A percentile compares a stretch with the other conserved stretches of the same genome.
Conservation (phyloP, 2,797 vertebrate genomes). For the Microchirus variegatus region DNA sequence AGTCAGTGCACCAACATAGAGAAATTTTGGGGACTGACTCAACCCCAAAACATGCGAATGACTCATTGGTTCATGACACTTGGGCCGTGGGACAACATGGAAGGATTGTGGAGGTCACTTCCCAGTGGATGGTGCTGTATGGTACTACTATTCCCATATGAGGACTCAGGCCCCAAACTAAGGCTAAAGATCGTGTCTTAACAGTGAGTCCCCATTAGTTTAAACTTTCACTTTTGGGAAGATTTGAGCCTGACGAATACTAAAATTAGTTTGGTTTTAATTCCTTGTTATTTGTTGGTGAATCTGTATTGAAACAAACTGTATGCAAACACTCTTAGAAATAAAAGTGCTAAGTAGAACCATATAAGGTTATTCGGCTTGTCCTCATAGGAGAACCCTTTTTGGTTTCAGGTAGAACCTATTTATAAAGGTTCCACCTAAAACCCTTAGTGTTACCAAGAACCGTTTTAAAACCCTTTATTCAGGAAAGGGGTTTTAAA, state of each 20-base stretch:
- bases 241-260: slow-evolving; percentile 40
- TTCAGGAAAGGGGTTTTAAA: no score
- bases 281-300: background rate
- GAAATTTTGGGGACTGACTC: slow-evolving; percentile 58
- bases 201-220: slow-evolving; percentile 25
- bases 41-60: slow-evolving; percentile 62
- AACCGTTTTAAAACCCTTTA: no score
- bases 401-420: no score
- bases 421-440: no score
- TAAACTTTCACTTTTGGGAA: slow-evolving; percentile 12
- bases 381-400: no score
- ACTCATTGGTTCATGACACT: slow-evolving; percentile 66
- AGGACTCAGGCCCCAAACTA: slow-evolving; percentile 32
- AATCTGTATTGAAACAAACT: slow-evolving; percentile 44
- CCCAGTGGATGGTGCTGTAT: slow-evolving; percentile 54
- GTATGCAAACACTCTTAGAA: slow-evolving; percentile 41
- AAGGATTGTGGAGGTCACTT: slow-evolving; percentile 53
- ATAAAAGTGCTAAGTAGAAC: no score
- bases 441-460: no score
- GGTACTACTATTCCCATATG: slow-evolving; percentile 48
- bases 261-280: slow-evolving; percentile 35
- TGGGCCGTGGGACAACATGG: slow-evolving; percentile 58
- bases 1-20: slow-evolving; percentile 36
- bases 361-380: no score
- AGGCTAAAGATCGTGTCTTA: slow-evolving; percentile 44